Percentiles rank a stretch among this genome's conserved stretches.
These are phyloP conservation scores for Oxystoma pomonae DNA, from an alignment of 2,888 invertebrate genomes.

Conservation along the genomic window DNA sequence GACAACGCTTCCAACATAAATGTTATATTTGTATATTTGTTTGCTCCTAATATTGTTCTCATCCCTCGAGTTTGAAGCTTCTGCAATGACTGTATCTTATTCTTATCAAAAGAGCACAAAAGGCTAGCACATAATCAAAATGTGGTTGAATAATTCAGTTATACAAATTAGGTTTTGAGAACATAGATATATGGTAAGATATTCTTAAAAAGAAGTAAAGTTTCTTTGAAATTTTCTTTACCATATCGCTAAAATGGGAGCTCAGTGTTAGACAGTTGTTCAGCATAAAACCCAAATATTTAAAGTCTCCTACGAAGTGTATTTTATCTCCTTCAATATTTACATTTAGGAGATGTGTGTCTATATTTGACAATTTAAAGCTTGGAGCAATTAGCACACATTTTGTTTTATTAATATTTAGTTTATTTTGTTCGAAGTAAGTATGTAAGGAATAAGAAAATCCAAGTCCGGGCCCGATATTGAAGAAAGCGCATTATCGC, in stretches of 20 bases:
- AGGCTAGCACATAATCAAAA: background rate
- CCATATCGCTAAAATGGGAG: background rate
- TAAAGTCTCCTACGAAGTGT: background rate
- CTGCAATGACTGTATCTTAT: background rate
- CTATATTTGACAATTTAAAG: background rate
- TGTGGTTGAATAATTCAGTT: background rate
- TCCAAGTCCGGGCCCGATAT: background rate
- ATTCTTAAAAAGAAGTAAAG: background rate
- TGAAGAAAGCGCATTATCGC: background rate
- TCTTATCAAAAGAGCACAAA: background rate
- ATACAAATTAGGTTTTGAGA: background rate
- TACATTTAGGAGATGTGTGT: background rate
- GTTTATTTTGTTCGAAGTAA: background rate
- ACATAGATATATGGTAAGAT: background rate
- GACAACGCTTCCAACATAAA: background rate
- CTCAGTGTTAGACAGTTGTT: background rate
- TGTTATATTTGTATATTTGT: background rate
- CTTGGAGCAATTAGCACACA: background rate
- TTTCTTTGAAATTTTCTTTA: background rate
- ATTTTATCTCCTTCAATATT: background rate
- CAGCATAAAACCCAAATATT: background rate
- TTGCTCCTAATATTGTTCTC: background rate
- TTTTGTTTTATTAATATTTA: background rate
- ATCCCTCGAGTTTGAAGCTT: background rate
- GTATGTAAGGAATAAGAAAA: background rate